Evolutionary conservation across 2,888 invertebrate genomes (phyloP).

Genomic region (Criorhina ranunculi): DNA sequence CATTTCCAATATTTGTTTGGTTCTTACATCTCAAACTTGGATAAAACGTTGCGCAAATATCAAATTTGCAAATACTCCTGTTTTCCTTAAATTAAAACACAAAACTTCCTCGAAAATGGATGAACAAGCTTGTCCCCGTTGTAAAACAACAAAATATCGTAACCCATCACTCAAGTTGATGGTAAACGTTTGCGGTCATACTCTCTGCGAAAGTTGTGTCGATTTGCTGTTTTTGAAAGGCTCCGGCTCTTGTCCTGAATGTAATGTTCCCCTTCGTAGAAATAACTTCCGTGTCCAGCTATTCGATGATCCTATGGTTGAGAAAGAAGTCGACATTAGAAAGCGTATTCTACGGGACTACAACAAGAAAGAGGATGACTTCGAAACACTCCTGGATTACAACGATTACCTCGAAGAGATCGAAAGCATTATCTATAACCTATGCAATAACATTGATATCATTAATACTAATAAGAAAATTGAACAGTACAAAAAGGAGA

Average conservation of each 20-base stretch:
- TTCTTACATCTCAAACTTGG: not conserved
- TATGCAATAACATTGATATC: constrained; percentile 95
- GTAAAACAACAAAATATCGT: constrained; percentile 98
- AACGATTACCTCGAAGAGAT: constrained; percentile 99
- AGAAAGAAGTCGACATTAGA: constrained; percentile 98
- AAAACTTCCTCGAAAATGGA: constrained; percentile 79
- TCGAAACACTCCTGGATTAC: constrained; percentile 91
- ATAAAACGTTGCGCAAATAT: not conserved
- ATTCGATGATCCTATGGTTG: constrained; percentile 98
- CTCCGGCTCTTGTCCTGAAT: constrained; percentile 97
- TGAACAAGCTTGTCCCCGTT: constrained; percentile 90
- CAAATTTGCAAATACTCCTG: constrained; percentile 21
- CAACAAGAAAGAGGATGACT: constrained; percentile 98
- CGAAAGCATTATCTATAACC: constrained; percentile 95
- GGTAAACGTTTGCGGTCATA: constrained; percentile 99
- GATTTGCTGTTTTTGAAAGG: constrained; percentile 98
- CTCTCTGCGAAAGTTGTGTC: constrained; percentile 98
- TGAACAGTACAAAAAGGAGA: constrained; percentile 95
- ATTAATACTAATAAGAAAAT: constrained; percentile 95
- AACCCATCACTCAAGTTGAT: constrained; percentile 98
- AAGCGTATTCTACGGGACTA: constrained; percentile 94
- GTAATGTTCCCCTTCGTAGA: constrained; percentile 93
- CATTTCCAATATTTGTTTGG: constrained; percentile 52
- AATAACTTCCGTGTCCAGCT: constrained; percentile 97
- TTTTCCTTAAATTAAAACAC: not conserved